These are phyloP conservation scores for Apodemus agrarius DNA, from an alignment of 2,797 vertebrate genomes.

Conservation along the genomic window DNA sequence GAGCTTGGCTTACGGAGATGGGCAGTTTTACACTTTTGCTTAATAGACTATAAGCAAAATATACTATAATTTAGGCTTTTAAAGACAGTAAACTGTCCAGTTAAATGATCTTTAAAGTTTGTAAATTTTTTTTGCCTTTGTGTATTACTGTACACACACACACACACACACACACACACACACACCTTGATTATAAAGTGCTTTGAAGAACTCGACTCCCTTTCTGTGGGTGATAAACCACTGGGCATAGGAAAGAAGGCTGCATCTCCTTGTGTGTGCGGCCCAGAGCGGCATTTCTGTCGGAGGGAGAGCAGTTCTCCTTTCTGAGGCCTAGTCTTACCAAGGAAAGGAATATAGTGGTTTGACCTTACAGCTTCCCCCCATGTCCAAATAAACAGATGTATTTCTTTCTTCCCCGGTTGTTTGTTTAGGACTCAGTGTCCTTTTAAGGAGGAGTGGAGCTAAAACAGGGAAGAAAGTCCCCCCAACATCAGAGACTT, in stretches of 20 bases:
- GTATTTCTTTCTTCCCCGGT: conserved; percentile 46
- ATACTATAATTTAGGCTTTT: conserved; percentile 13
- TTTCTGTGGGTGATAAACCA: not conserved
- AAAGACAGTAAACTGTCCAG: not conserved
- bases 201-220: conserved; percentile 17
- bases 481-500: conserved; percentile 11
- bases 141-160: not conserved
- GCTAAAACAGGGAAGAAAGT: not conserved
- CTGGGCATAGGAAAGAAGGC: conserved; percentile 16
- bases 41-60: conserved; percentile 27
- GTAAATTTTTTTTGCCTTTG: not conserved
- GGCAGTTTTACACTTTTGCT: not conserved
- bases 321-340: conserved; percentile 37
- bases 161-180: conserved; percentile 1
- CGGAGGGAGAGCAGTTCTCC: not conserved
- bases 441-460: not conserved
- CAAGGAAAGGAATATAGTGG: conserved; percentile 39
- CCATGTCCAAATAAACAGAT: conserved; percentile 49
- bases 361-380: conserved; percentile 46
- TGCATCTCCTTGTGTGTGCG: not conserved
- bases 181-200: conserved; percentile 3
- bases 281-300: conserved; percentile 7
- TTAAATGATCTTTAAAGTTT: not conserved
- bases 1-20: conserved; percentile 11
- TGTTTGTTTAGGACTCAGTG: conserved; percentile 8